Conservation (phyloP, 2,797 vertebrate genomes). For the Morelia viridis region DNA sequence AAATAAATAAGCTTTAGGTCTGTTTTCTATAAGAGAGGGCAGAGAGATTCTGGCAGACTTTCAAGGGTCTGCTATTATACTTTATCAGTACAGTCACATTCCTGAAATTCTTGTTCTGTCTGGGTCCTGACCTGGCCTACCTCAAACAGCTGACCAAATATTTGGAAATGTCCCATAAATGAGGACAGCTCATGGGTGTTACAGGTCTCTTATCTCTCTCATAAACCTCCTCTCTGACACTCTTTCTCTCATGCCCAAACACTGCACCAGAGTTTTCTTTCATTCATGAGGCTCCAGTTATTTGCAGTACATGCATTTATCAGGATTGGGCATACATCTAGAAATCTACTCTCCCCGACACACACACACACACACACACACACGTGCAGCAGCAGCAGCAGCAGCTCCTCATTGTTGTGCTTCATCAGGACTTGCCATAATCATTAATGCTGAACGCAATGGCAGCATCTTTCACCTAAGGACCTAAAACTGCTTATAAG, state of each 20-base stretch:
- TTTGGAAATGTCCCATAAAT: too few species aligned
- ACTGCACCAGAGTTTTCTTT: background rate
- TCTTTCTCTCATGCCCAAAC: too few species aligned
- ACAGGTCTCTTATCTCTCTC: background rate
- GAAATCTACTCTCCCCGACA: background rate
- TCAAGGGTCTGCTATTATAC: too few species aligned
- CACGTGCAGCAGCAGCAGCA: background rate
- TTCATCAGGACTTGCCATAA: constrained; percentile 32
- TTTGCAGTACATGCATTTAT: background rate
- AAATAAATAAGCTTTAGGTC: too few species aligned
- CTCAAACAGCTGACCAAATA: too few species aligned
- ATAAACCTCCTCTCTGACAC: too few species aligned
- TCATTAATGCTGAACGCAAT: constrained; percentile 33
- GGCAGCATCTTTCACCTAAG: constrained; percentile 41
- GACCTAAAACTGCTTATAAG: constrained; percentile 45
- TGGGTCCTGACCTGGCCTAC: too few species aligned
- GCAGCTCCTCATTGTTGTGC: background rate
- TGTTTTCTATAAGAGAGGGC: too few species aligned
- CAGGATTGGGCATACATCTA: background rate
- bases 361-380: background rate
- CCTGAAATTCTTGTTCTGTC: too few species aligned
- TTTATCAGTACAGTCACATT: too few species aligned
- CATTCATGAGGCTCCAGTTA: fast-evolving
- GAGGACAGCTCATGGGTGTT: background rate
- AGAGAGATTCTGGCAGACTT: too few species aligned